Evolutionary conservation across 2,113 vertebrate genomes (phyloP).

Genomic region (Ciconia boyciana): DNA sequence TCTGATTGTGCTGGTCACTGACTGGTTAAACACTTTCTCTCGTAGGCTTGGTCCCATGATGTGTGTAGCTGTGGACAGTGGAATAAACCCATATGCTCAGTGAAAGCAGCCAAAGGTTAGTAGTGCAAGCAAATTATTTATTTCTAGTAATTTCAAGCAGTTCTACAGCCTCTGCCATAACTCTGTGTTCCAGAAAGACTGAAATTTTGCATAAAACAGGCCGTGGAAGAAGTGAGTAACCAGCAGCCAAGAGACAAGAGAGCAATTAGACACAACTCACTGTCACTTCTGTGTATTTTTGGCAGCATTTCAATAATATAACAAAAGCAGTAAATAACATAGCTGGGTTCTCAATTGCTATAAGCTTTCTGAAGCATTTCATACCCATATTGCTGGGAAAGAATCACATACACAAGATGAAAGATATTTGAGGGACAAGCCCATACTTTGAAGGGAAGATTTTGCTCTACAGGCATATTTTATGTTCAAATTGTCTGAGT

Average conservation of each 20-base stretch:
- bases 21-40: neutral
- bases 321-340: neutral
- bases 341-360: neutral
- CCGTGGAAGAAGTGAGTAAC: neutral
- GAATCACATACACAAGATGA: neutral
- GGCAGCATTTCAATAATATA: neutral
- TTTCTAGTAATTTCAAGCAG: neutral
- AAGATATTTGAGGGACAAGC: neutral
- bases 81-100: neutral
- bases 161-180: neutral
- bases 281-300: neutral
- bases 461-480: neutral
- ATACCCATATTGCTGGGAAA: neutral
- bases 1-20: neutral
- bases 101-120: conserved; percentile 4
- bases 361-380: neutral
- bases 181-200: neutral
- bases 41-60: neutral
- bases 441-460: neutral
- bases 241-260: neutral
- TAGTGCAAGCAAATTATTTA: neutral
- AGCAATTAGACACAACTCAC: neutral
- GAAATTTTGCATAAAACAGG: neutral
- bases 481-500: neutral
- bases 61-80: neutral